Evolutionary conservation across 2,888 invertebrate genomes (phyloP).

Genomic region (Rotaria macrura): DNA sequence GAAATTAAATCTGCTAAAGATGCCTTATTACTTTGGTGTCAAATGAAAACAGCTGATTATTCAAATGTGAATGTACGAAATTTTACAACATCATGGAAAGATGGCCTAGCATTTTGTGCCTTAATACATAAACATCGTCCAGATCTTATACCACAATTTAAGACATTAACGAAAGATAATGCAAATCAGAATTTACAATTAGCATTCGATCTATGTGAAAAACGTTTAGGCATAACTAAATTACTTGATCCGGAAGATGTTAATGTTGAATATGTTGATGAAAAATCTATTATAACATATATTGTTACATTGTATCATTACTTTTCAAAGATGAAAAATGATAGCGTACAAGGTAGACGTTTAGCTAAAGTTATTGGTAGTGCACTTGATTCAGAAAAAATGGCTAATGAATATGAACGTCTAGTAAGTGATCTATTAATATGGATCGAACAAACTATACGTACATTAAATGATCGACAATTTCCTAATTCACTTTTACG

Average conservation of each 20-base stretch:
- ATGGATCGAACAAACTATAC: slow-evolving; percentile 80
- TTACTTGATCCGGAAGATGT: slow-evolving; percentile 92
- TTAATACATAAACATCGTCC: slow-evolving; percentile 93
- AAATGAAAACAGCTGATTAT: slow-evolving; percentile 81
- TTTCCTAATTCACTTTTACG: slow-evolving; percentile 89
- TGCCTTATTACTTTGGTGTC: slow-evolving; percentile 92
- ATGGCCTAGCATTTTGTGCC: slow-evolving; percentile 91
- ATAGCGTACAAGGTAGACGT: slow-evolving; percentile 87
- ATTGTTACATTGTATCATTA: slow-evolving; percentile 98
- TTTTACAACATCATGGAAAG: slow-evolving; percentile 74
- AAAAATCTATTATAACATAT: slow-evolving; percentile 96
- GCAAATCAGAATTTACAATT: slow-evolving; percentile 91
- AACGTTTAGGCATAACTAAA: slow-evolving; percentile 78
- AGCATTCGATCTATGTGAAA: slow-evolving; percentile 87
- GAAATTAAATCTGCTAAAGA: slow-evolving; percentile 98
- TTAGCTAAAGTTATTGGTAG: slow-evolving; percentile 94
- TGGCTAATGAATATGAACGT: slow-evolving; percentile 75
- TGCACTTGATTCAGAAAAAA: slow-evolving; percentile 83
- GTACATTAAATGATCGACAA: slow-evolving; percentile 67
- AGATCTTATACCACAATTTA: slow-evolving; percentile 74
- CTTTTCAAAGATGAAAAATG: slow-evolving; percentile 96
- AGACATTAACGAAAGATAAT: slow-evolving; percentile 64
- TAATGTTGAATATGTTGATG: slow-evolving; percentile 82
- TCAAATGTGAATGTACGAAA: slow-evolving; percentile 52
- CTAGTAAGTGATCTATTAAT: slow-evolving; percentile 73